Percentiles rank a stretch among this genome's conserved stretches.
Evolutionary conservation across 2,888 invertebrate species (phyloP).

Genomic region (Xestia c-nigrum): DNA sequence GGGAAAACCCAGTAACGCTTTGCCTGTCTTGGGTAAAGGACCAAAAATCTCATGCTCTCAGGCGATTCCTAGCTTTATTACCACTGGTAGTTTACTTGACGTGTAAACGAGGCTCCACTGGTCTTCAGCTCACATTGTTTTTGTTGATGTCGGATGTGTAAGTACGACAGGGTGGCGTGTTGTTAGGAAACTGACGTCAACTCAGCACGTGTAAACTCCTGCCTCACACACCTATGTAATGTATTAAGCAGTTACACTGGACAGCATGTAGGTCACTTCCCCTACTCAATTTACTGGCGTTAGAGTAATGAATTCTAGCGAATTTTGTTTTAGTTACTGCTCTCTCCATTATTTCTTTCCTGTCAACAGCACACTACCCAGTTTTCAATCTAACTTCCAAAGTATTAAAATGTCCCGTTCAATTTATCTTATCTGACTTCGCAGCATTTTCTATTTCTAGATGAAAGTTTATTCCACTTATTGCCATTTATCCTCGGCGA

Average conservation of each 20-base stretch:
- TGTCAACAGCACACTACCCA: not conserved
- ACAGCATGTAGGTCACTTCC: slow-evolving; percentile 46
- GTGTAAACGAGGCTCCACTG: slow-evolving; percentile 40
- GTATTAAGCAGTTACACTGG: slow-evolving; percentile 52
- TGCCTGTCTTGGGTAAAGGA: too few species aligned
- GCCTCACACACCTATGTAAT: slow-evolving; percentile 50
- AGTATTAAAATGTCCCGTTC: slow-evolving; percentile 46
- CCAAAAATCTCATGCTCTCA: too few species aligned
- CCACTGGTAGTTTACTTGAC: not conserved
- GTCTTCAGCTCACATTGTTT: slow-evolving; percentile 55
- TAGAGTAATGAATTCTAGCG: slow-evolving; percentile 26
- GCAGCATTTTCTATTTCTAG: slow-evolving; percentile 57
- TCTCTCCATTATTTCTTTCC: not conserved
- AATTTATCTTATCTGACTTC: slow-evolving; percentile 53
- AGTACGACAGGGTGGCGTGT: slow-evolving; percentile 58
- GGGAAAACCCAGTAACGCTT: too few species aligned
- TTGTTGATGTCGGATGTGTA: slow-evolving; percentile 61
- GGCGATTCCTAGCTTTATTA: not conserved
- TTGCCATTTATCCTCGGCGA: slow-evolving; percentile 63
- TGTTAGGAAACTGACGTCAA: slow-evolving; percentile 57
- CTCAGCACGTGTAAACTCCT: slow-evolving; percentile 47
- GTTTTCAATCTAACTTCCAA: slow-evolving; percentile 25
- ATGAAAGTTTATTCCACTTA: slow-evolving; percentile 64
- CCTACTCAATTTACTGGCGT: slow-evolving; percentile 37
- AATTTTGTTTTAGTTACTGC: not conserved